phyloP scores from a whole-genome alignment of 2,888 invertebrate genomes.

The Phragmatobia fuliginosa region DNA sequence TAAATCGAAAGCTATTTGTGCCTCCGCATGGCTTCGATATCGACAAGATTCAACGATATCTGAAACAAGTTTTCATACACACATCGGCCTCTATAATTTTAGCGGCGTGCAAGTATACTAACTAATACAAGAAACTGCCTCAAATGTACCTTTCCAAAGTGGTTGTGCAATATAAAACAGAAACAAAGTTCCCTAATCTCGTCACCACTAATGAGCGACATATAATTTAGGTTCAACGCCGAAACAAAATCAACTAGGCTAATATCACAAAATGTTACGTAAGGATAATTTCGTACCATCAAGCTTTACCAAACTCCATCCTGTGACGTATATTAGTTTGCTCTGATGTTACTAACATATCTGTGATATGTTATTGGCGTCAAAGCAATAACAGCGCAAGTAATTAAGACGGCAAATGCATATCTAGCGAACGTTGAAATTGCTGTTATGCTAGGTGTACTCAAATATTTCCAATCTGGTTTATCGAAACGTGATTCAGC shows the following conservation, averaged over 20 bases:
- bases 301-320: not conserved
- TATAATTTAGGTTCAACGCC: not conserved
- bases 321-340: not conserved
- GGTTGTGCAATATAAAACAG: not conserved
- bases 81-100: no score
- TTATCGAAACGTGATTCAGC: slow-evolving; percentile 65
- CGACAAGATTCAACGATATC: no score
- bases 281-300: not conserved
- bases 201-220: not conserved
- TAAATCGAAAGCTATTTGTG: no score
- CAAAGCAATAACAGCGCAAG: slow-evolving; percentile 14
- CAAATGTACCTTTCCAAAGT: not conserved
- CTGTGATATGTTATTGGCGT: not conserved
- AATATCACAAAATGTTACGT: not conserved
- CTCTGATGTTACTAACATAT: not conserved
- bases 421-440: slow-evolving; percentile 55
- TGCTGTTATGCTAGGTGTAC: slow-evolving; percentile 69
- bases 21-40: no score
- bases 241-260: not conserved
- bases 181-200: not conserved
- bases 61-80: no score
- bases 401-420: slow-evolving; percentile 54
- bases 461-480: slow-evolving; percentile 79
- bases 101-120: not conserved
- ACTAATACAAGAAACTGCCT: not conserved